These are phyloP conservation scores for Catagonus wagneri DNA, from an alignment of 2,113 vertebrate genomes.

Conservation along the genomic window DNA sequence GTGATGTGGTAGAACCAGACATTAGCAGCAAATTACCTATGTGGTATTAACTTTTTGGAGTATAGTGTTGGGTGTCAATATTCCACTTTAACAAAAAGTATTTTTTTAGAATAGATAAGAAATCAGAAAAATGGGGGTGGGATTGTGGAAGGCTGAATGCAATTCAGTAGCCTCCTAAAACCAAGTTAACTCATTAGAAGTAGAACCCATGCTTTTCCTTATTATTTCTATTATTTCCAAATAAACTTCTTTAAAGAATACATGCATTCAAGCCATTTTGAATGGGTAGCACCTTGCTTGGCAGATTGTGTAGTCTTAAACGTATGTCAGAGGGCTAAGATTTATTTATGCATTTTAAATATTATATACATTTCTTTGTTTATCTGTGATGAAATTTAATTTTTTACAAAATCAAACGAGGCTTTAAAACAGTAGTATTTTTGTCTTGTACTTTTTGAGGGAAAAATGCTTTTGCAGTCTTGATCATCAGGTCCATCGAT, in stretches of 20 bases:
- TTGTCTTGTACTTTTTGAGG: background rate
- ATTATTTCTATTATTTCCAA: background rate
- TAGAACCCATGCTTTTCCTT: background rate
- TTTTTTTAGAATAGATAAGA: background rate
- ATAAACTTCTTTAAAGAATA: background rate
- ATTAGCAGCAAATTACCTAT: background rate
- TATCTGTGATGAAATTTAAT: background rate
- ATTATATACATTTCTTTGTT: constrained; percentile 8
- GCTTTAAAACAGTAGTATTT: background rate
- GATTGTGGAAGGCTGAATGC: background rate
- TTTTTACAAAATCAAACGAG: background rate
- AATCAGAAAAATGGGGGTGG: background rate
- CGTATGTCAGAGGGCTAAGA: background rate
- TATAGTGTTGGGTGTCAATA: background rate
- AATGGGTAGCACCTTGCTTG: background rate
- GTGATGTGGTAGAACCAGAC: background rate
- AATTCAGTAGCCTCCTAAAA: constrained; percentile 12
- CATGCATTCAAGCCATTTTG: background rate
- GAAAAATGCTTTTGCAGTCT: background rate
- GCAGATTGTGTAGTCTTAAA: background rate
- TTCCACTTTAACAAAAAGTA: background rate
- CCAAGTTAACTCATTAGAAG: background rate
- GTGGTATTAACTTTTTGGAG: background rate
- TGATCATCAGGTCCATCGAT: background rate
- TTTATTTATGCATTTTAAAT: background rate